Conservation (phyloP, 2,888 invertebrate genomes). For the Mimumesa dahlbomi region DNA sequence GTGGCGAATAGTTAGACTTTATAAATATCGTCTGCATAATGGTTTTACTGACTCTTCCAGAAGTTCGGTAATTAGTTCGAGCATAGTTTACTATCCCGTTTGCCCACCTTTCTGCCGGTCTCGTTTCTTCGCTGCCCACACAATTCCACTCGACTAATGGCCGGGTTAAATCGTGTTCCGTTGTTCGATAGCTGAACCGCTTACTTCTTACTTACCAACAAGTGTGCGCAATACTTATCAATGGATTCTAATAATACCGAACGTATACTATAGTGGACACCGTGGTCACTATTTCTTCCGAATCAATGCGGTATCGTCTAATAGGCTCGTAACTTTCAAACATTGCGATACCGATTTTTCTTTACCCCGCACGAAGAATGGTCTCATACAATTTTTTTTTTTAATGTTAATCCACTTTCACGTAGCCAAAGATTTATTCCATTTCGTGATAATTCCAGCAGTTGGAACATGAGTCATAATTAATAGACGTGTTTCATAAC, state of each 20-base stretch:
- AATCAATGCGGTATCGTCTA: too few species aligned
- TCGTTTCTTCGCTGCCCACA: conserved; percentile 27
- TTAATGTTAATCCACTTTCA: not conserved
- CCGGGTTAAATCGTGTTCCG: conserved; percentile 23
- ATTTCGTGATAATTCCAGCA: not conserved
- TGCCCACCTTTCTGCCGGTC: conserved; percentile 39
- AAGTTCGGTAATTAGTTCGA: conserved; percentile 63
- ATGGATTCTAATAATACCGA: conserved; percentile 10
- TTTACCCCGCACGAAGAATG: too few species aligned
- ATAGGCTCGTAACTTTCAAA: too few species aligned
- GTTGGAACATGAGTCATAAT: not conserved
- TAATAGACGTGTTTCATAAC: too few species aligned
- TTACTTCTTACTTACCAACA: conserved; percentile 14
- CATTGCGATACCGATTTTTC: too few species aligned
- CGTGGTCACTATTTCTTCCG: not conserved
- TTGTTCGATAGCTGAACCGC: conserved; percentile 10
- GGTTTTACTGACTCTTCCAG: conserved; percentile 50
- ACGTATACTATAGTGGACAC: not conserved
- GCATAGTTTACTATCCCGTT: conserved; percentile 56
- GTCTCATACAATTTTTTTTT: too few species aligned
- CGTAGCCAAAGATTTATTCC: not conserved
- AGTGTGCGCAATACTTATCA: conserved; percentile 8
- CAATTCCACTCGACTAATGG: conserved; percentile 19
- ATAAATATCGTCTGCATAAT: conserved; percentile 61
- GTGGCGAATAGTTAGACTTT: conserved; percentile 43